Conservation (phyloP, 2,888 invertebrate species). For the Netelia virgata region DNA sequence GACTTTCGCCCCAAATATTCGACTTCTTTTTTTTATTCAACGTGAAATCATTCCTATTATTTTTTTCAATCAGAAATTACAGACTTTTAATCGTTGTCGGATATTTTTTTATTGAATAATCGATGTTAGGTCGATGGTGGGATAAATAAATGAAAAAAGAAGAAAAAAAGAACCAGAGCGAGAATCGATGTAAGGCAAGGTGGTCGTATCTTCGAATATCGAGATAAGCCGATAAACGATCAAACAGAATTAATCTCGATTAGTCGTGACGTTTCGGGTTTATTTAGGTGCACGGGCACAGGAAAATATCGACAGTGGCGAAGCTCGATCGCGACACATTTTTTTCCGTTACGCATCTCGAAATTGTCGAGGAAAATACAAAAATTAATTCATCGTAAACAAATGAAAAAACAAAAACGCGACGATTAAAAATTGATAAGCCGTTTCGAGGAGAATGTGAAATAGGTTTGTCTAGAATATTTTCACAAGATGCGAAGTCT, state of each 20-base stretch:
- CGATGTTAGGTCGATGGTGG: too few species aligned
- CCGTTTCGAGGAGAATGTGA: background rate
- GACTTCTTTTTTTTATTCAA: too few species aligned
- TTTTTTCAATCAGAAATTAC: too few species aligned
- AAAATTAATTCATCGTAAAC: background rate
- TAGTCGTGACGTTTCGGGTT: constrained; percentile 18
- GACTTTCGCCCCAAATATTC: too few species aligned
- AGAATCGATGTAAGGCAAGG: background rate
- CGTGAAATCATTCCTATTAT: too few species aligned
- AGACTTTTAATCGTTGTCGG: too few species aligned
- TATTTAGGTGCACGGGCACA: constrained; percentile 17
- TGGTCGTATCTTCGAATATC: background rate
- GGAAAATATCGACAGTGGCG: background rate
- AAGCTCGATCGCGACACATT: background rate
- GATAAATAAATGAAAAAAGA: too few species aligned
- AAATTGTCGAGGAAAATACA: background rate
- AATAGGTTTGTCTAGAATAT: constrained; percentile 11
- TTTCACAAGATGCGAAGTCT: background rate
- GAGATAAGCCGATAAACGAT: background rate
- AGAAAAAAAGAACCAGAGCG: background rate
- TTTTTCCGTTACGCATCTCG: background rate
- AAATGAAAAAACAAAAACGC: background rate
- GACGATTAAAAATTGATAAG: background rate
- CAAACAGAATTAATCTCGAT: constrained; percentile 28
- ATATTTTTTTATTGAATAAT: too few species aligned